These are phyloP conservation scores for Macquaria australasica DNA, from an alignment of 2,113 vertebrate species.

Conservation along the genomic window DNA sequence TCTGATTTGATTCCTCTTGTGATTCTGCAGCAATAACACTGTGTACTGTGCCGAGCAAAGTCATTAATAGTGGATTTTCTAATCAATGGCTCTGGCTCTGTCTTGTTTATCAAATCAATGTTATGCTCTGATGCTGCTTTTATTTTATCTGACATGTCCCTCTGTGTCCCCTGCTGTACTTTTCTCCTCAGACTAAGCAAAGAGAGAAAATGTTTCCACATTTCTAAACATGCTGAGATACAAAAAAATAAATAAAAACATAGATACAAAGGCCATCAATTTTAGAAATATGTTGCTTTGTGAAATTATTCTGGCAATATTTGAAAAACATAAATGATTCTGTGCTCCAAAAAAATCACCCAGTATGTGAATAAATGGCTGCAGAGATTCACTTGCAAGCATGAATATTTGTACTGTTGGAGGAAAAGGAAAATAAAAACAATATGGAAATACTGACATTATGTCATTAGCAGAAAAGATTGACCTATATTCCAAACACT, in stretches of 20 bases:
- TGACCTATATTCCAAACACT: constrained; percentile 2
- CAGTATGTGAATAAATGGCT: not conserved
- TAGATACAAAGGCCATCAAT: not conserved
- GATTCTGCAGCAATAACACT: constrained; percentile 61
- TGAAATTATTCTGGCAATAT: not conserved
- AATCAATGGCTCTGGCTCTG: constrained; percentile 70
- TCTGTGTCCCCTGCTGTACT: constrained; percentile 15
- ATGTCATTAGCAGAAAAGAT: constrained; percentile 11
- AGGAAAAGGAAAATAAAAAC: not conserved
- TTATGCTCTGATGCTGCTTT: constrained; percentile 62
- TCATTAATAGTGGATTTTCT: constrained; percentile 80
- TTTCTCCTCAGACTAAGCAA: constrained; percentile 11
- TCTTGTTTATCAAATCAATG: constrained; percentile 78
- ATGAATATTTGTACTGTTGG: not conserved
- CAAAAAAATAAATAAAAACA: no score
- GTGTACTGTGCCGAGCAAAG: constrained; percentile 53
- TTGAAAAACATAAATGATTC: constrained; percentile 1
- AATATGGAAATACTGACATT: not conserved
- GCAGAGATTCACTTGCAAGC: not conserved
- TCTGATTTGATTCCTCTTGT: constrained; percentile 48
- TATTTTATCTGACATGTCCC: constrained; percentile 58
- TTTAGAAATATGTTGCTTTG: not conserved
- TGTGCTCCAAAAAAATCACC: not conserved
- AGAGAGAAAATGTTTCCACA: constrained; percentile 6
- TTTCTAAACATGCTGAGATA: not conserved